Evolutionary conservation across 30 jellyfish, hydroid and myxozoan genomes (phyloP).

Genomic region (Nemopilema nomurai): DNA sequence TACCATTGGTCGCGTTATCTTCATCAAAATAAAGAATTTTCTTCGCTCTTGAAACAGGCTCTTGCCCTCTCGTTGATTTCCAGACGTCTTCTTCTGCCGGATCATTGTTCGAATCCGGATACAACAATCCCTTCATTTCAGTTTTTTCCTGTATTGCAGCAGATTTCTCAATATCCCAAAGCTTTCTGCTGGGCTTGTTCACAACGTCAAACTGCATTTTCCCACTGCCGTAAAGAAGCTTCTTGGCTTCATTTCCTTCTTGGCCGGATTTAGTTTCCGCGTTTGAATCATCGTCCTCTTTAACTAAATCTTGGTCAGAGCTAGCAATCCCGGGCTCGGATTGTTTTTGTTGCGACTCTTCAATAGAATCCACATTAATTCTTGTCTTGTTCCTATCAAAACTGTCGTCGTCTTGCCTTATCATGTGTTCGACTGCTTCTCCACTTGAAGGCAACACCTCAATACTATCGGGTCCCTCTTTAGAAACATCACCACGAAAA

Average conservation of each 20-base stretch:
- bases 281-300: background rate
- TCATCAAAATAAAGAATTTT: conserved; percentile 40
- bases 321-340: background rate
- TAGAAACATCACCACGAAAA: background rate
- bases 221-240: conserved; percentile 36
- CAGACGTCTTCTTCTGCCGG: background rate
- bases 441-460: background rate
- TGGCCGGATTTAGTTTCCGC: background rate
- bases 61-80: conserved; percentile 49
- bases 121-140: conserved; percentile 58
- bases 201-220: background rate
- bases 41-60: conserved; percentile 50
- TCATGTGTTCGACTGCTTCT: too few species aligned
- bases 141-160: conserved; percentile 34
- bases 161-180: conserved; percentile 14
- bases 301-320: background rate
- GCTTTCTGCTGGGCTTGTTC: background rate
- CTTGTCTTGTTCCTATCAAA: background rate
- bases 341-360: background rate
- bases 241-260: conserved; percentile 52
- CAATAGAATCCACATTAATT: background rate
- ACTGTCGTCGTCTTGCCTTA: background rate
- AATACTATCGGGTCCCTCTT: background rate
- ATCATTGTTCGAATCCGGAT: conserved; percentile 21
- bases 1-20: background rate